Evolutionary conservation across 2,888 invertebrate species (phyloP), one percentile per base, ranked within the genome.

Genomic region (Agonum fuliginosum): DNA sequence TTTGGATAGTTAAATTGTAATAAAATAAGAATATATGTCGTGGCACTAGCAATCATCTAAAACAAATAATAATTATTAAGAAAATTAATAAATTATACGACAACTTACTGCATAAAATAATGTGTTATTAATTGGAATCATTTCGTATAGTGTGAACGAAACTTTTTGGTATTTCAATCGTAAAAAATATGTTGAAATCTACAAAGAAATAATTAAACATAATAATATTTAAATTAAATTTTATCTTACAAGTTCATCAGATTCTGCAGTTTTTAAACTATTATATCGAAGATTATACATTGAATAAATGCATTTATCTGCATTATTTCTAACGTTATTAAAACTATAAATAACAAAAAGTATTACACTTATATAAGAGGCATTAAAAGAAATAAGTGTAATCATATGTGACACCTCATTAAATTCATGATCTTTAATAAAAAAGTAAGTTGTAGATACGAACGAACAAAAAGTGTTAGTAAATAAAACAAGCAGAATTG

Each of bases 51-150:
- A n/a, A 51, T n/a, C 22, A 51, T 51, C 51, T 51, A 10, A 20
- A 51, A 51, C 20, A 10, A 24, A 3, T 22, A 17, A 6, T 3
- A 20, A 51, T 22, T 51, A n/a, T 48, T 1, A 1, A 5, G 2
- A 19, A 17, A 14, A 5, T 6, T 17, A 17, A 17, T 19, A n/a
- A n/a, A n/a, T n/a, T n/a, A 1, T 2, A 5, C 1, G 4, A 48
- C 0, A 1, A 51, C 51, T 51, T 51, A 51, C 51, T 51, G 51
- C 20, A 10, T 51, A 51, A 3, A 51, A 51, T 51, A 51, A 20
- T 20, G 20, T 22, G 24, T 51, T 51, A 24, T 51, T 12, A 51
- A 51, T 51, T n/a, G 51, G 22, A 22, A 51, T 51, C 51, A 51
- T 51, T n/a, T 51, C 5, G 20, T 24, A 22, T n/a, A 51, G 20